These are phyloP conservation scores for Crocuta crocuta DNA, from an alignment of 2,113 vertebrate species.

Conservation along the genomic window DNA sequence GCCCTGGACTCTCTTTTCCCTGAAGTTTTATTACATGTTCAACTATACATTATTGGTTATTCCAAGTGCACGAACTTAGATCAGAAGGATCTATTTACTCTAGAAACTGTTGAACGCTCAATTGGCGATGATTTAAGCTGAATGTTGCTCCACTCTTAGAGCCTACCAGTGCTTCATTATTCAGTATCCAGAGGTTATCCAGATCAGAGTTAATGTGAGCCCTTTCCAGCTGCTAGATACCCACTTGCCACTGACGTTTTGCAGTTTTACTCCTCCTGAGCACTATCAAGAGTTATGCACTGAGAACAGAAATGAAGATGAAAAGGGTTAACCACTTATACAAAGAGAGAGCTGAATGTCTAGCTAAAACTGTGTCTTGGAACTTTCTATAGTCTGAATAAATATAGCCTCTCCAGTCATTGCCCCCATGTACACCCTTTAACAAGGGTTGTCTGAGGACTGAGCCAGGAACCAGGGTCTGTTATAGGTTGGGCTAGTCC, in stretches of 20 bases:
- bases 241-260: neutral
- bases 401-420: neutral
- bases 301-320: neutral
- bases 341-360: neutral
- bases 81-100: constrained; percentile 29
- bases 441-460: neutral
- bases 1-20: neutral
- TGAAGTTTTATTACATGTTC: constrained; percentile 65
- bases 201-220: neutral
- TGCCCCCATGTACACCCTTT: neutral
- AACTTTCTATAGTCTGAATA: neutral
- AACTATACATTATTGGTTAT: constrained; percentile 56
- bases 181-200: neutral
- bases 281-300: neutral
- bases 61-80: constrained; percentile 62
- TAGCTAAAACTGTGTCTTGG: neutral
- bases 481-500: neutral
- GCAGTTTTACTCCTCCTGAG: neutral
- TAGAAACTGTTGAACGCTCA: neutral
- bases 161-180: neutral
- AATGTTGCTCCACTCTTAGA: neutral
- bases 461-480: constrained; percentile 8
- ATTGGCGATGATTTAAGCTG: neutral
- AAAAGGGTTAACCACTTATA: neutral
- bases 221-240: neutral